Percentiles rank a stretch among this genome's conserved stretches.
Conservation (phyloP, 2,113 vertebrate genomes). For the Athene cunicularia region DNA sequence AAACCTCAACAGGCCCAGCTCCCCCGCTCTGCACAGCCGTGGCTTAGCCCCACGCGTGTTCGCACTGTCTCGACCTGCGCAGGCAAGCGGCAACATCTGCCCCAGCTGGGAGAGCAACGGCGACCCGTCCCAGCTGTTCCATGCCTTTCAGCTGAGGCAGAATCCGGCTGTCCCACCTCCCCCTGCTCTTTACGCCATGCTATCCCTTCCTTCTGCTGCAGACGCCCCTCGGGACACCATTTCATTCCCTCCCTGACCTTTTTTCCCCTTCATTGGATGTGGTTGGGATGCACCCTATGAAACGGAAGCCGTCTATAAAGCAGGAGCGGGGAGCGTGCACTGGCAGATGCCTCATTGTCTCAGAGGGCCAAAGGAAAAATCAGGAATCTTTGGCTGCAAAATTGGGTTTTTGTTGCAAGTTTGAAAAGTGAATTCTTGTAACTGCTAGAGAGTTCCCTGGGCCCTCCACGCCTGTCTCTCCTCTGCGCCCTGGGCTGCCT, state of each 20-base stretch:
- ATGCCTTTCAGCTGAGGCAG: background rate
- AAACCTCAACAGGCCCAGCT: background rate
- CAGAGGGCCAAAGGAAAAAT: background rate
- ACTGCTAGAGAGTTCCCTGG: too few relatives aligned
- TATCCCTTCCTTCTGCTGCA: background rate
- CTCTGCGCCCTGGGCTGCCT: background rate
- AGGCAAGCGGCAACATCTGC: background rate
- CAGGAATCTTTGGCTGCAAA: background rate
- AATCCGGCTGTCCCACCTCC: background rate
- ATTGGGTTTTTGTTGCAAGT: background rate
- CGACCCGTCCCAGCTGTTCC: rapidly evolving
- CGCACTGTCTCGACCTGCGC: rapidly evolving
- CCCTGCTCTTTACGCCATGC: background rate
- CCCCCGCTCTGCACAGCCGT: background rate
- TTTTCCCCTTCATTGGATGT: background rate
- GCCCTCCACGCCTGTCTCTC: rapidly evolving
- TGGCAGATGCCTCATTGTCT: background rate
- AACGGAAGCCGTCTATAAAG: too few relatives aligned
- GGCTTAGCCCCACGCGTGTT: background rate
- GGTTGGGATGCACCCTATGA: rapidly evolving
- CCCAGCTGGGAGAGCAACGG: background rate
- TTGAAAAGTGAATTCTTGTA: background rate
- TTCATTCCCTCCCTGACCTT: background rate
- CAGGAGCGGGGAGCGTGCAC: rapidly evolving
- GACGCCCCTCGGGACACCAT: rapidly evolving